Percentiles rank a stretch among this genome's conserved stretches.
These are phyloP conservation scores for Carettochelys insculpta DNA, from an alignment of 2,113 vertebrate genomes.

Conservation along the genomic window DNA sequence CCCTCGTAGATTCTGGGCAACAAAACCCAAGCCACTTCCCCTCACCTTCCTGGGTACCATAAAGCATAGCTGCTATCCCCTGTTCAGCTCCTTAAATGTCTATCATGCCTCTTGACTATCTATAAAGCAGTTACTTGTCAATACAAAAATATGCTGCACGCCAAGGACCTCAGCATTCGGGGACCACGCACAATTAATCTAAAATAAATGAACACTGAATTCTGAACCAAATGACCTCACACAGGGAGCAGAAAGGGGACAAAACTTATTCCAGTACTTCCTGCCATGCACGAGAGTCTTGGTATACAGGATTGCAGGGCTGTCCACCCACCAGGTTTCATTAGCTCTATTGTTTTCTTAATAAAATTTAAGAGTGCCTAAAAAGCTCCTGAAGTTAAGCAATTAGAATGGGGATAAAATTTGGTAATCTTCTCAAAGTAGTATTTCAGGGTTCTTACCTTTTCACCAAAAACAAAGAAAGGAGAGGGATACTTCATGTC, in stretches of 20 bases:
- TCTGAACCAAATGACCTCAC: neutral
- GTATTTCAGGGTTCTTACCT: constrained; percentile 76
- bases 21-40: neutral
- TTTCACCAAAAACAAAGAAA: constrained; percentile 96
- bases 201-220: neutral
- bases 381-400: neutral
- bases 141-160: neutral
- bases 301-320: neutral
- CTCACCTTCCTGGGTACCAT: neutral
- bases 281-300: neutral
- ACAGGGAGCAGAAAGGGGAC: neutral
- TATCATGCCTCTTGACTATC: neutral
- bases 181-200: neutral
- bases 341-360: neutral
- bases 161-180: neutral
- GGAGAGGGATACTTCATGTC: constrained; percentile 92
- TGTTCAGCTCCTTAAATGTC: neutral
- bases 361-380: neutral
- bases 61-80: neutral
- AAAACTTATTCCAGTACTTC: neutral
- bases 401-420: neutral
- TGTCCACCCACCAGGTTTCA: neutral
- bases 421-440: neutral
- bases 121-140: neutral
- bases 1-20: neutral